Evolutionary conservation across 2,888 invertebrate species (phyloP).

Genomic region (Tetrapedia diversipes): DNA sequence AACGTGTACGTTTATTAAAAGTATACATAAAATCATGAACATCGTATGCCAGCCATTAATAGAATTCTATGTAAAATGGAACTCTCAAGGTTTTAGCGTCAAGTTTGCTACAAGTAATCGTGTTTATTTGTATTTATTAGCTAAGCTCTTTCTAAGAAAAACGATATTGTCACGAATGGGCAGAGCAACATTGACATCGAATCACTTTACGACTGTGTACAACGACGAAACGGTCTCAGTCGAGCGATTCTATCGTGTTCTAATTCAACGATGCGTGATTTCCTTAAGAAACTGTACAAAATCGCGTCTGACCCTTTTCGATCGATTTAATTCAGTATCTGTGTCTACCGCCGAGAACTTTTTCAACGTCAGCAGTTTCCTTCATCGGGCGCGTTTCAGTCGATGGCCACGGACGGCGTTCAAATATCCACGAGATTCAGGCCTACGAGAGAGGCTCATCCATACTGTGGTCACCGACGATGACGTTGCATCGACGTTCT

Average conservation of each 20-base stretch:
- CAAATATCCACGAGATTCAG: slow-evolving; percentile 63
- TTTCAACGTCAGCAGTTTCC: slow-evolving; percentile 47
- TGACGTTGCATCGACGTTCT: slow-evolving; percentile 81
- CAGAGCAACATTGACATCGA: not conserved
- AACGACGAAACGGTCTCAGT: not conserved
- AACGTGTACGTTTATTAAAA: too few relatives aligned
- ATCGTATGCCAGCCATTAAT: too few relatives aligned
- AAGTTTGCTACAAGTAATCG: too few relatives aligned
- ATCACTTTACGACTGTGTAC: not conserved
- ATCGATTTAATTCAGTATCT: slow-evolving; percentile 43
- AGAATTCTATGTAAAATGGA: too few relatives aligned
- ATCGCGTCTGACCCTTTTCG: not conserved
- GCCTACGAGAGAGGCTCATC: slow-evolving; percentile 60
- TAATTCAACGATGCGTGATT: not conserved
- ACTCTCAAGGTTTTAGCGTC: too few relatives aligned
- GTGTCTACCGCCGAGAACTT: slow-evolving; percentile 19
- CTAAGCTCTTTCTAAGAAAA: too few relatives aligned
- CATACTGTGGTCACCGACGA: slow-evolving; percentile 74
- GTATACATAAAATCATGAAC: too few relatives aligned
- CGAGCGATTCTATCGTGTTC: not conserved
- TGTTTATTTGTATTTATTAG: too few relatives aligned
- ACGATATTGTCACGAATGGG: not conserved
- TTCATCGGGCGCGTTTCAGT: slow-evolving; percentile 51
- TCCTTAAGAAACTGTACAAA: slow-evolving; percentile 2
- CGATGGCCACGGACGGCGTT: slow-evolving; percentile 59